Percentiles rank a stretch among this genome's conserved stretches.
These are phyloP conservation scores for Argynnis bischoffii DNA, from an alignment of 2,888 invertebrate species.

Conservation along the genomic window DNA sequence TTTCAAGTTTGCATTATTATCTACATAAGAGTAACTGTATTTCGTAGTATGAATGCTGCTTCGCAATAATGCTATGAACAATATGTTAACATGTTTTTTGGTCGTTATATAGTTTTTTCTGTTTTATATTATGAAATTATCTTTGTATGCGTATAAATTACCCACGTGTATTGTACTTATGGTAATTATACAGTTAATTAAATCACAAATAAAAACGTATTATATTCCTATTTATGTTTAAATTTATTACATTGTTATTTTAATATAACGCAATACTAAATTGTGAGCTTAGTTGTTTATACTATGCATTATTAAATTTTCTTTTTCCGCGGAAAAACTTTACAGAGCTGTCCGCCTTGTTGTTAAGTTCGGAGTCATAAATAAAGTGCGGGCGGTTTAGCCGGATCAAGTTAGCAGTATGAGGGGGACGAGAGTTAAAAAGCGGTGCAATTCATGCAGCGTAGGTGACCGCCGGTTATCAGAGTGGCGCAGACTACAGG, in stretches of 20 bases:
- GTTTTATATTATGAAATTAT: too few relatives aligned
- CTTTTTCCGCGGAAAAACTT: conserved; percentile 36
- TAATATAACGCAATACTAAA: conserved; percentile 31
- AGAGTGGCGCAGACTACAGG: conserved; percentile 61
- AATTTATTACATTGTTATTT: conserved; percentile 12
- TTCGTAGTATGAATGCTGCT: conserved; percentile 32
- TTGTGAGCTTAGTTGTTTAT: conserved; percentile 31
- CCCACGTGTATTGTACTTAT: background rate
- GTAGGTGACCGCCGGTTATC: conserved; percentile 81
- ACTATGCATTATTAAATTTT: conserved; percentile 36
- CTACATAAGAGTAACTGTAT: conserved; percentile 40
- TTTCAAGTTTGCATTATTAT: conserved; percentile 58
- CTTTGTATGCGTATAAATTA: too few relatives aligned
- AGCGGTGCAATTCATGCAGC: conserved; percentile 79
- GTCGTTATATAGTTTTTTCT: background rate
- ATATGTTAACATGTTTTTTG: conserved; percentile 1
- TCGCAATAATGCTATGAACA: conserved; percentile 21
- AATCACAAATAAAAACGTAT: background rate
- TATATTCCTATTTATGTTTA: background rate
- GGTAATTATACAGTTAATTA: background rate
- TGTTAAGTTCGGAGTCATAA: conserved; percentile 73
- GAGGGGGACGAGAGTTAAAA: conserved; percentile 77
- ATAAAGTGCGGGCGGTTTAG: conserved; percentile 71
- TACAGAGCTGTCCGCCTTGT: conserved; percentile 36
- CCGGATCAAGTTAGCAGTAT: conserved; percentile 73